phyloP scores from a whole-genome alignment of 2,888 invertebrate species.

The Drosophila siamana region DNA sequence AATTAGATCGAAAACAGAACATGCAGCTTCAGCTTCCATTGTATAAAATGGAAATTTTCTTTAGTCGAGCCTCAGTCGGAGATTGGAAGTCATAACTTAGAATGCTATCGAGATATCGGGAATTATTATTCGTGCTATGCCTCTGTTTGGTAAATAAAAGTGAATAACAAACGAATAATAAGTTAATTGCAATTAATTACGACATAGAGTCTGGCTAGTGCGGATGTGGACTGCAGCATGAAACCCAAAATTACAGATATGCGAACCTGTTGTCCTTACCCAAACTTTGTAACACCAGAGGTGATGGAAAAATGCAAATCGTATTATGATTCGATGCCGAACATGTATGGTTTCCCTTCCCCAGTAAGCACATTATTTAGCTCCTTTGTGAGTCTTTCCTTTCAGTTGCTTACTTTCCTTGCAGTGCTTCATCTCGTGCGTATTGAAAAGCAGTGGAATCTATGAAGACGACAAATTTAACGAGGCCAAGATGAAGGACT shows the following conservation, averaged over 20 bases:
- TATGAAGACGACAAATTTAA: constrained; percentile 50
- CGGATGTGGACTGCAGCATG: constrained; percentile 64
- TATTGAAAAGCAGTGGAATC: constrained; percentile 72
- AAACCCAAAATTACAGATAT: constrained; percentile 52
- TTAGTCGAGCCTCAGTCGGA: constrained; percentile 25
- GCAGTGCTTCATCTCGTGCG: constrained; percentile 72
- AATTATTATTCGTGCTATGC: constrained; percentile 52
- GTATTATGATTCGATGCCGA: constrained; percentile 37
- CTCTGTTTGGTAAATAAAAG: constrained; percentile 57
- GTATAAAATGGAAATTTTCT: constrained; percentile 39
- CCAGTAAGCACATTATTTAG: constrained; percentile 30
- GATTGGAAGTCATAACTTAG: constrained; percentile 12
- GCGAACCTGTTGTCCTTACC: constrained; percentile 66
- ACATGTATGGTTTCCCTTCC: not conserved
- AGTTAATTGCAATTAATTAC: constrained; percentile 1
- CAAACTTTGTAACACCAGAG: constrained; percentile 60
- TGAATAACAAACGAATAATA: not conserved
- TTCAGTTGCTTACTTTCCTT: too few species aligned
- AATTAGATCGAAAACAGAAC: constrained; percentile 15
- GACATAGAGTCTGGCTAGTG: constrained; percentile 44
- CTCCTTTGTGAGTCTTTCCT: not conserved
- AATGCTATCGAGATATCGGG: constrained; percentile 51
- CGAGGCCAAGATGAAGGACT: constrained; percentile 43
- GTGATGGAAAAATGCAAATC: constrained; percentile 57
- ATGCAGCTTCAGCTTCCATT: not conserved